phyloP scores from a whole-genome alignment of 2,113 vertebrate species.

The Brienomyrus brachyistius region DNA sequence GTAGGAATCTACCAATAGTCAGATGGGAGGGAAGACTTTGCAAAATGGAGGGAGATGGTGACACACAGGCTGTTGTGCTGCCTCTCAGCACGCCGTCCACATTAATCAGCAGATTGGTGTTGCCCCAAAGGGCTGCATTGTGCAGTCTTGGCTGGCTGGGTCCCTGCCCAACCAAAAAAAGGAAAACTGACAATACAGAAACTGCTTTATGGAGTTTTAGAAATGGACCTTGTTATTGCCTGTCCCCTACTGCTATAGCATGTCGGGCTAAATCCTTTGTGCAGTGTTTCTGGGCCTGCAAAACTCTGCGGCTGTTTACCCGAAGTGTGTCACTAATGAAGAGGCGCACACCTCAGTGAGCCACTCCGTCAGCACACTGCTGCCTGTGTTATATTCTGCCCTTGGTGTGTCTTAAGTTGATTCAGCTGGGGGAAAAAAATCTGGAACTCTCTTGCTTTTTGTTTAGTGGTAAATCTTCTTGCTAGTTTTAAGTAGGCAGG shows the following conservation, averaged over 20 bases:
- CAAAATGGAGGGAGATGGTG: background rate
- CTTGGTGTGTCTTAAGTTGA: background rate
- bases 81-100: background rate
- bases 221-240: background rate
- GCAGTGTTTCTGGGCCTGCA: background rate
- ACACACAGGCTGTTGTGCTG: background rate
- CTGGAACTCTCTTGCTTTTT: background rate
- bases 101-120: background rate
- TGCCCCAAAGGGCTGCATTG: background rate
- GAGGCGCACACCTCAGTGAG: background rate
- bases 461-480: background rate
- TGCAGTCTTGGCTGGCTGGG: constrained; percentile 5
- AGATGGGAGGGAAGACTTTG: background rate
- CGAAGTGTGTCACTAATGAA: background rate
- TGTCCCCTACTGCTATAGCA: background rate
- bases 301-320: background rate
- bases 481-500: background rate
- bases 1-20: background rate
- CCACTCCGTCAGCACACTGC: background rate
- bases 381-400: background rate
- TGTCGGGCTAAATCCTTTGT: background rate
- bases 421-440: background rate
- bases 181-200: background rate
- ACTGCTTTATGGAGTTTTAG: background rate
- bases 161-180: constrained; percentile 13